Percentiles rank a stretch among this genome's conserved stretches.
Conservation (phyloP, 2,797 vertebrate genomes). For the Holocentrus rufus region DNA sequence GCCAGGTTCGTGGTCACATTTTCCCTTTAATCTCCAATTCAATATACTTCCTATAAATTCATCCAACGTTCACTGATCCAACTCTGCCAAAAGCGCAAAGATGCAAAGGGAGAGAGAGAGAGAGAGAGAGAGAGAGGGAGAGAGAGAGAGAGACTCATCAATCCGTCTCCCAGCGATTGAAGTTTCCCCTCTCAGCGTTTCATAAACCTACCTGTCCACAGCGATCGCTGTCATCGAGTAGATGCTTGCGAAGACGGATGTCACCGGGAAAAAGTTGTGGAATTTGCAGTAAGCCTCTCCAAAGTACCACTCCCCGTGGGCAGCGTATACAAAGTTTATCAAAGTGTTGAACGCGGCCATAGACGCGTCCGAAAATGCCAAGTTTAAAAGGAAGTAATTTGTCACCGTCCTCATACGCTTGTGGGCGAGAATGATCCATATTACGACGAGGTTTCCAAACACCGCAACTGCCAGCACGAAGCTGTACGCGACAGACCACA, state of each 20-base stretch:
- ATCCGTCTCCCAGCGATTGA: neutral
- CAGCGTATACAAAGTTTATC: slow-evolving; percentile 94
- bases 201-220: slow-evolving; percentile 91
- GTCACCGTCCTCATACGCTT: slow-evolving; percentile 98
- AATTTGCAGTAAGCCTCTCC: slow-evolving; percentile 96
- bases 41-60: no score
- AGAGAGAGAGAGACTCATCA: neutral
- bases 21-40: neutral
- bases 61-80: no score
- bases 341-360: slow-evolving; percentile 97
- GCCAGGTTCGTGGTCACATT: no score
- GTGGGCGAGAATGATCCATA: slow-evolving; percentile 98
- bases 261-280: slow-evolving; percentile 99
- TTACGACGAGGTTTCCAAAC: slow-evolving; percentile 94
- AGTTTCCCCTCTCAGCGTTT: neutral
- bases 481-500: slow-evolving; percentile 96
- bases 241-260: slow-evolving; percentile 97
- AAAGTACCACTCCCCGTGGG: slow-evolving; percentile 97
- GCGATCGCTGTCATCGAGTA: slow-evolving; percentile 99
- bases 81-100: neutral
- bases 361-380: slow-evolving; percentile 96
- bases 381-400: slow-evolving; percentile 94
- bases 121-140: neutral
- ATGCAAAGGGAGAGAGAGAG: neutral
- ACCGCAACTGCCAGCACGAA: slow-evolving; percentile 91